Evolutionary conservation across 2,888 invertebrate species (phyloP), one percentile per base, ranked within the genome.

Genomic region (Platycheirus albimanus): DNA sequence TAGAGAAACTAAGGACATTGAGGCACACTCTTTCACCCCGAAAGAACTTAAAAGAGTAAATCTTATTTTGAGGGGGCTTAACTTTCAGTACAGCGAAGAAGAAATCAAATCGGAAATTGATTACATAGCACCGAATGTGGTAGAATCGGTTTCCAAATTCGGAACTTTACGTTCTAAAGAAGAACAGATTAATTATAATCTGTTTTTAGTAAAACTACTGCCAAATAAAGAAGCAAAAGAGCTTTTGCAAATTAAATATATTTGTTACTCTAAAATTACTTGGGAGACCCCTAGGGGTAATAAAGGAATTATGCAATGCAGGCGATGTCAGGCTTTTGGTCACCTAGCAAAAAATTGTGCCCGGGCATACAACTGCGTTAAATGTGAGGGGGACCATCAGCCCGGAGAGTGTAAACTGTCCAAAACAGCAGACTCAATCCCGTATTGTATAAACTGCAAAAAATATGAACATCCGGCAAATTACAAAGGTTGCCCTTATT

Each of bases 331-430:
- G 33, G 33, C 33, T 54, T 33, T 33, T 17, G 33, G 52, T 19
- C 52, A 54, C 33, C 52, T 54, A 1, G 52, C 52, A 6, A 54
- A 54, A 54, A 54, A 54, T 36, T 54, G 33, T n/a, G 52, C 33
- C 0, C 4, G 52, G 0, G 33, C 6, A 3, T 54, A 54, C 6
- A 54, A 33, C 1, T 54, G 52, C 7, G 33, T 54, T 3, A 54
- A 54, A 36, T 54, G 33, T 10, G 19, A 33, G 6, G 30, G 19
- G 2, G 0, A 19, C 19, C 52, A 33, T 33, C 0, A 52, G 33
- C 52, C 52, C 19, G 45, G 45, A 10, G 45, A 10, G 2, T 45
- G 45, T 10, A 19, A 45, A 45, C 2, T 45, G 2, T 8, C 11
- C 7, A 45, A 45, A 19, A 45, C 36, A 10, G 11, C 5, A n/a